Evolutionary conservation across 2,888 invertebrate genomes (phyloP).

Genomic region (Pantelozetes paolii): DNA sequence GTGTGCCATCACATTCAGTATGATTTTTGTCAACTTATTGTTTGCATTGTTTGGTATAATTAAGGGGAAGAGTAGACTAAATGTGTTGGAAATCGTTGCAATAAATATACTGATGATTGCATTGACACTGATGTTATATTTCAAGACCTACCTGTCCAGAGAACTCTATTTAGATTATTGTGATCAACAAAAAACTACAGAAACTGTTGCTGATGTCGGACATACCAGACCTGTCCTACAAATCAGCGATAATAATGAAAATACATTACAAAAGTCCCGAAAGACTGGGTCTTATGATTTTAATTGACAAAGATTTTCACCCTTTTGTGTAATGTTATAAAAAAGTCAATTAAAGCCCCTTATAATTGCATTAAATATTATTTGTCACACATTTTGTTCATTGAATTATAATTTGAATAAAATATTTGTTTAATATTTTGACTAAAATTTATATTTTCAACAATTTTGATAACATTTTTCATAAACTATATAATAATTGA

Average conservation of each 20-base stretch:
- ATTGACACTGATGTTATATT: background rate
- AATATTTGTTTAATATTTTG: too few species aligned
- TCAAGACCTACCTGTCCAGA: background rate
- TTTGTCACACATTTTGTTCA: too few species aligned
- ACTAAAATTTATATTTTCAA: too few species aligned
- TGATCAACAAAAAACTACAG: background rate
- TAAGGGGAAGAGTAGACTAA: background rate
- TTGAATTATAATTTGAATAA: too few species aligned
- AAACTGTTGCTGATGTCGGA: too few species aligned
- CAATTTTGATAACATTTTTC: too few species aligned
- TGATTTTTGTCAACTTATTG: conserved; percentile 4
- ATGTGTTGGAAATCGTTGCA: background rate
- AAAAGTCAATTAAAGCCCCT: background rate
- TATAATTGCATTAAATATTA: too few species aligned
- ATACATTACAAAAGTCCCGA: too few species aligned
- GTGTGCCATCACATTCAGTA: conserved; percentile 2
- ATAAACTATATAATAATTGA: background rate
- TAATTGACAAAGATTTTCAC: too few species aligned
- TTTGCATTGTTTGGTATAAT: background rate
- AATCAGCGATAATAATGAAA: too few species aligned
- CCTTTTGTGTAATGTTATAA: background rate
- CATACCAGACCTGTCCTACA: too few species aligned
- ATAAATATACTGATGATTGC: conserved; percentile 4
- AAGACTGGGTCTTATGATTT: too few species aligned
- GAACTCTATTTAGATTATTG: background rate